A percentile compares a stretch with the other conserved stretches of the same genome.
phyloP scores from a whole-genome alignment of 2,113 vertebrate genomes.

The Pollimyrus isidori region DNA sequence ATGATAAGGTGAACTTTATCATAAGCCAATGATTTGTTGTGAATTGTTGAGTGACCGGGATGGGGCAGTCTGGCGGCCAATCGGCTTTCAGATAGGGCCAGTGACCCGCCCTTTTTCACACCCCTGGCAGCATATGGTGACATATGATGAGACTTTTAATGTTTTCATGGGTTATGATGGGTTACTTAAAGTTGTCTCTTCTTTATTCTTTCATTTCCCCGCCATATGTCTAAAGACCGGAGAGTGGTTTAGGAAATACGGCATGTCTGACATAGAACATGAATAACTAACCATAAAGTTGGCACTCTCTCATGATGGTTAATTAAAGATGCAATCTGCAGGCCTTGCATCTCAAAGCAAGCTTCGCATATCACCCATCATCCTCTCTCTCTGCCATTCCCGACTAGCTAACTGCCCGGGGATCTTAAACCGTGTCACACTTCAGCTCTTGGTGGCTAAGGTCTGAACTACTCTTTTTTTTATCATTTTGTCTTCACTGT shows the following conservation, averaged over 20 bases:
- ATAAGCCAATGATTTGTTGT: not conserved
- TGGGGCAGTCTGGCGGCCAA: not conserved
- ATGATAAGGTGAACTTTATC: not conserved
- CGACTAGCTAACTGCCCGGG: not conserved
- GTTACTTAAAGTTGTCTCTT: not conserved
- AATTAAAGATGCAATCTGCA: slow-evolving; percentile 6
- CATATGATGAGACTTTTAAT: not conserved
- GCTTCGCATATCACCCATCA: not conserved
- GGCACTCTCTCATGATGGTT: not conserved
- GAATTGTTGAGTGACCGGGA: not conserved
- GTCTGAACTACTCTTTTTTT: not conserved
- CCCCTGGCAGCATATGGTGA: not conserved
- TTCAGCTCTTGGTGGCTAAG: not conserved
- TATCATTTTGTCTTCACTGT: not conserved
- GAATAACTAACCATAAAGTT: not conserved
- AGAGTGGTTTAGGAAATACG: not conserved
- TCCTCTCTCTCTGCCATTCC: not conserved
- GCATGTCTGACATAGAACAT: slow-evolving; percentile 5
- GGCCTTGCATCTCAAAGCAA: not conserved
- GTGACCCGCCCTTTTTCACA: not conserved
- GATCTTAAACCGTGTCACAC: not conserved
- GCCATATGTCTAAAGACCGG: not conserved
- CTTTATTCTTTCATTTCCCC: not conserved
- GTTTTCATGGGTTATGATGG: not conserved
- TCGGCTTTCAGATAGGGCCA: not conserved